Conservation (phyloP, 2,797 vertebrate genomes). For the Arrhamphus sclerolepis region DNA sequence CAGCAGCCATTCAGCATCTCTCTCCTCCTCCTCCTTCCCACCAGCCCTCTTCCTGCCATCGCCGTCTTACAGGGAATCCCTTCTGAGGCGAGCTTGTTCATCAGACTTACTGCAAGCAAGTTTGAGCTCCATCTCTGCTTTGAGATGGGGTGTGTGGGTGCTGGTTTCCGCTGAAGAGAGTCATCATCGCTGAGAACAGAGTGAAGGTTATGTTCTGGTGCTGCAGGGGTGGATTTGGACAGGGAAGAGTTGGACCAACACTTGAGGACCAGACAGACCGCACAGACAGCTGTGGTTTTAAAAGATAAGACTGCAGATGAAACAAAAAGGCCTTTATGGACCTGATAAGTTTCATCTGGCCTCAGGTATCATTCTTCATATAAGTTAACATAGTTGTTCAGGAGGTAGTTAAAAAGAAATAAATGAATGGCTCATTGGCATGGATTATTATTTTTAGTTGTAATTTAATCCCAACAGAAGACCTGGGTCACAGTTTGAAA, state of each 20-base stretch:
- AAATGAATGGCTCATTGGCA: too few species aligned
- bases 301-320: conserved; percentile 34
- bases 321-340: conserved; percentile 42
- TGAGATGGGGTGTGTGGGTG: conserved; percentile 45
- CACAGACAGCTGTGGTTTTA: conserved; percentile 59
- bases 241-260: conserved; percentile 57
- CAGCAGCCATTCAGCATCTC: conserved; percentile 40
- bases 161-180: conserved; percentile 61
- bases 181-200: conserved; percentile 60
- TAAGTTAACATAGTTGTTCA: too few species aligned
- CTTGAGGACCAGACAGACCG: conserved; percentile 35
- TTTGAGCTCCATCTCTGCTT: conserved; percentile 9
- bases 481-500: too few species aligned
- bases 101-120: conserved; percentile 21
- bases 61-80: conserved; percentile 43
- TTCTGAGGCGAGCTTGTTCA: conserved; percentile 34
- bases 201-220: conserved; percentile 49
- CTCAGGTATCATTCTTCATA: conserved; percentile 5
- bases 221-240: conserved; percentile 60
- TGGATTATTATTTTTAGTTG: too few species aligned
- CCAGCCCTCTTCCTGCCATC: conserved; percentile 14
- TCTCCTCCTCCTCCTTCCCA: conserved; percentile 28
- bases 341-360: conserved; percentile 25
- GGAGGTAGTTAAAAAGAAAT: too few species aligned
- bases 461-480: too few species aligned